phyloP scores from a whole-genome alignment of 2,113 vertebrate genomes.

The Heptranchias perlo region DNA sequence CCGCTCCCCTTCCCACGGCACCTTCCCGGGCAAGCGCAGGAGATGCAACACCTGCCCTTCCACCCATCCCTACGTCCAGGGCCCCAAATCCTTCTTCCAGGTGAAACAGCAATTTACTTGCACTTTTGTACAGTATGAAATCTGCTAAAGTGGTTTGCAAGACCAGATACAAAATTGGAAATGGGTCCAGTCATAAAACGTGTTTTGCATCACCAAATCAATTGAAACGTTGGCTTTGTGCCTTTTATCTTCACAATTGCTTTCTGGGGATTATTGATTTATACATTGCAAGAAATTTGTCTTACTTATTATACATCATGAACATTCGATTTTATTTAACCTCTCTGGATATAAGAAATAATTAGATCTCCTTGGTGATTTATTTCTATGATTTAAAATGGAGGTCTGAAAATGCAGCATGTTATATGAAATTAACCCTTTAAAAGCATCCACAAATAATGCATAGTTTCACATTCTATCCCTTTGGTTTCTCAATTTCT shows the following conservation, averaged over 20 bases:
- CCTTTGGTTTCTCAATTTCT: neutral
- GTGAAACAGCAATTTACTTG: too few species aligned
- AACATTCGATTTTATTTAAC: conserved; percentile 61
- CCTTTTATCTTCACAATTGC: conserved; percentile 8
- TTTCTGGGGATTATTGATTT: conserved; percentile 47
- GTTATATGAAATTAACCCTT: neutral
- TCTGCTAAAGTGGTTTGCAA: neutral
- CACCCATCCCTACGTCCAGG: too few species aligned
- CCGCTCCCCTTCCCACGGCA: too few species aligned
- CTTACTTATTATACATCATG: conserved; percentile 59
- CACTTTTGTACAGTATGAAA: neutral
- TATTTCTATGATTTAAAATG: conserved; percentile 42
- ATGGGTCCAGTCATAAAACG: neutral
- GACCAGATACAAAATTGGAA: neutral
- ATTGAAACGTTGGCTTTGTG: conserved; percentile 41
- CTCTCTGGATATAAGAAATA: conserved; percentile 50
- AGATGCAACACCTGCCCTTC: too few species aligned
- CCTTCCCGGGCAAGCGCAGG: too few species aligned
- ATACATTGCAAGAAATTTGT: conserved; percentile 45
- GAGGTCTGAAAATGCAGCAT: neutral
- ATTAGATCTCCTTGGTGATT: conserved; percentile 54
- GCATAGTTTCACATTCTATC: neutral
- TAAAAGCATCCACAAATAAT: neutral
- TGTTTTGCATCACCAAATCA: conserved; percentile 38
- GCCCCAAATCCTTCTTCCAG: too few species aligned